Conservation (phyloP, 2,113 vertebrate genomes). For the Pomatostomus ruficeps region DNA sequence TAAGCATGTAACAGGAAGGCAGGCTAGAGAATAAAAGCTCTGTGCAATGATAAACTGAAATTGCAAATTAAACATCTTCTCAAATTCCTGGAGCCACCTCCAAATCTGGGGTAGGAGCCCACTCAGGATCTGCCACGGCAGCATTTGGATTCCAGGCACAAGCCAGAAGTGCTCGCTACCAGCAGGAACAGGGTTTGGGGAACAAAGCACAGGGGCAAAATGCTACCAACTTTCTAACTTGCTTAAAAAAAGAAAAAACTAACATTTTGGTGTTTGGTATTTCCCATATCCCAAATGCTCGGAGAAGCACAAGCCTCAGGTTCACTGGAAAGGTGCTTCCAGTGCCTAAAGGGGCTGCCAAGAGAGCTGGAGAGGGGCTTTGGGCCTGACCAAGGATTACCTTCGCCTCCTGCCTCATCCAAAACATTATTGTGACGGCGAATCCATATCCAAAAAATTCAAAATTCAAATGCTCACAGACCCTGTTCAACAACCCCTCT, state of each 20-base stretch:
- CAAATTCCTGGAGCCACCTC: background rate
- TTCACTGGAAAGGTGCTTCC: background rate
- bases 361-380: background rate
- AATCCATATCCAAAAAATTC: background rate
- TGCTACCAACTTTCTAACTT: background rate
- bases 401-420: background rate
- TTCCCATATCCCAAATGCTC: background rate
- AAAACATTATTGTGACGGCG: background rate
- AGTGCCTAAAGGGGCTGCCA: background rate
- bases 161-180: background rate
- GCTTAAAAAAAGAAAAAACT: background rate
- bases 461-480: background rate
- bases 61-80: background rate
- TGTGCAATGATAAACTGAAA: background rate
- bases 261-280: background rate
- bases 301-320: background rate
- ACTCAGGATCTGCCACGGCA: fast-evolving
- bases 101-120: background rate
- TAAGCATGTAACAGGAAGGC: background rate
- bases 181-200: background rate
- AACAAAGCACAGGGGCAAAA: background rate
- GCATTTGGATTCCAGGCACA: background rate
- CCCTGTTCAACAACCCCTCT: background rate
- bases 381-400: background rate
- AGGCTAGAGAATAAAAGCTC: background rate